A percentile compares a stretch with the other conserved stretches of the same genome.
Evolutionary conservation across 2,797 vertebrate species (phyloP).

Genomic region (Furcifer pardalis): DNA sequence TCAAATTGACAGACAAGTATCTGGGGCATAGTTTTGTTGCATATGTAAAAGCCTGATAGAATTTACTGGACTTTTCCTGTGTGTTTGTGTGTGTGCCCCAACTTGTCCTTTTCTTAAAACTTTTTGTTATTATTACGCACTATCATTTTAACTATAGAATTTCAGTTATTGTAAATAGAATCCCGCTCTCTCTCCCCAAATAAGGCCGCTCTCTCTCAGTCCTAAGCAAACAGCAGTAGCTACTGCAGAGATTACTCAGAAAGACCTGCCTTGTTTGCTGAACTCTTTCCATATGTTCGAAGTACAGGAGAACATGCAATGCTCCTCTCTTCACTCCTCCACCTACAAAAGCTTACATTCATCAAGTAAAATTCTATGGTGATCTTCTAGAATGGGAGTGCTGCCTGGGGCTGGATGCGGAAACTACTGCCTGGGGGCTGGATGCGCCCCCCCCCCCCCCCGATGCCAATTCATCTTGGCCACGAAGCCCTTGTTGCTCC

Average conservation of each 20-base stretch:
- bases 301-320: neutral
- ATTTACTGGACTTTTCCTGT: neutral
- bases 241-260: neutral
- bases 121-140: neutral
- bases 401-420: too few species aligned
- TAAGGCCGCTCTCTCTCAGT: neutral
- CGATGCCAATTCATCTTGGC: too few species aligned
- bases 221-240: neutral
- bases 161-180: conserved; percentile 28
- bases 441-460: too few species aligned
- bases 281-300: neutral
- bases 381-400: neutral
- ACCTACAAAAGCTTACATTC: neutral
- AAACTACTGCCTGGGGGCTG: too few species aligned
- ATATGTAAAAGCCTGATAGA: neutral
- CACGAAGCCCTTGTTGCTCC: too few species aligned
- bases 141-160: conserved; percentile 9
- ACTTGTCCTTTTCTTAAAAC: neutral
- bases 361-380: neutral
- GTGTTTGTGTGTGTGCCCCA: too few species aligned
- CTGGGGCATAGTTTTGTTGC: neutral
- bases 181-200: conserved; percentile 10
- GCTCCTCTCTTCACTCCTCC: neutral
- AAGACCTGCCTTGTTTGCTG: neutral
- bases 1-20: conserved; percentile 33